Conservation (phyloP, 2,113 vertebrate species). For the Microcebus murinus region DNA sequence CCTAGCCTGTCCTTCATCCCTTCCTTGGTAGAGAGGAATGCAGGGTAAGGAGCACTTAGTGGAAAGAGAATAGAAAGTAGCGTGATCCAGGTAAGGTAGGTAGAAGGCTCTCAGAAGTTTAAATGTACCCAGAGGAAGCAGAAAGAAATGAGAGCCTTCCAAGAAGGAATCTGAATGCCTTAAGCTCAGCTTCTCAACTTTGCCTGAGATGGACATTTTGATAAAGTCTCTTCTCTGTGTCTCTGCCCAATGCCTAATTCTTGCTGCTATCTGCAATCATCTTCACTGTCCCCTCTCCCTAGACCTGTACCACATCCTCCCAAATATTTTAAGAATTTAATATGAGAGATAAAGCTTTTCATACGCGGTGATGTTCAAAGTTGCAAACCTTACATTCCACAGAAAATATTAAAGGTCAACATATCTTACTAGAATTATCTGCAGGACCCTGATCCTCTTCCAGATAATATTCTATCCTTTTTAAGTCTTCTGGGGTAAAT, state of each 20-base stretch:
- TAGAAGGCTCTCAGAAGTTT: not conserved
- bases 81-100: not conserved
- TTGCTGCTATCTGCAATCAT: not conserved
- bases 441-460: conserved; percentile 87
- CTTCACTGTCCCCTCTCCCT: not conserved
- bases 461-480: conserved; percentile 90
- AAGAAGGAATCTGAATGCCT: not conserved
- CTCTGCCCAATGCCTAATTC: not conserved
- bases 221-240: not conserved
- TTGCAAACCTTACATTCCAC: not conserved
- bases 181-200: not conserved
- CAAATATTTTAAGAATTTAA: not conserved
- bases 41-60: not conserved
- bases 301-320: accelerated
- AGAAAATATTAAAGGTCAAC: conserved; percentile 29
- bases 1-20: not conserved
- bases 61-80: not conserved
- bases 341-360: conserved; percentile 11
- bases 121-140: not conserved
- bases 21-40: not conserved
- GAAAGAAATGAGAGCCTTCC: not conserved
- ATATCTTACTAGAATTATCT: conserved; percentile 89
- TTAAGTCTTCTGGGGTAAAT: conserved; percentile 91
- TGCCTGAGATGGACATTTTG: not conserved
- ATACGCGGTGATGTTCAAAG: not conserved